Conservation (phyloP, 2,797 vertebrate species). For the Bradypodion pumilum region DNA sequence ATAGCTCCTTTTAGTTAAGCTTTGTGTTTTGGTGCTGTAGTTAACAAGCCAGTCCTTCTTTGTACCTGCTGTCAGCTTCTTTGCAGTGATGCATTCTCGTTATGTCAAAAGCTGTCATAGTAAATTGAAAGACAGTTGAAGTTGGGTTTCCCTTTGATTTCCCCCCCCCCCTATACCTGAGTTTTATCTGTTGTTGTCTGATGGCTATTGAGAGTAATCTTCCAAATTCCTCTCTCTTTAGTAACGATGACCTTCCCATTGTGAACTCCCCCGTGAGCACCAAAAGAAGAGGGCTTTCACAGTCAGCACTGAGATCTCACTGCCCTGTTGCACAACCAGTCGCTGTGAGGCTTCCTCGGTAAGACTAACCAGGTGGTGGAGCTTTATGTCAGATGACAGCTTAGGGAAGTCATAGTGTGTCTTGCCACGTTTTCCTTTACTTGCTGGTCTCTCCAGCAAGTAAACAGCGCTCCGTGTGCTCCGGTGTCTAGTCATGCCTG, state of each 20-base stretch:
- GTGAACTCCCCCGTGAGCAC: constrained; percentile 81
- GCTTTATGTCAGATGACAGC: background rate
- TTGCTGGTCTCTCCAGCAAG: background rate
- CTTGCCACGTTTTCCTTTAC: background rate
- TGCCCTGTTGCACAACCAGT: constrained; percentile 94
- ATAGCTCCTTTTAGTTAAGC: background rate
- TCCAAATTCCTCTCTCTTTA: constrained; percentile 46
- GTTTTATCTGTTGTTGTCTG: background rate
- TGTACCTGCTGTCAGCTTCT: background rate
- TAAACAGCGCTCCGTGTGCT: too few relatives aligned
- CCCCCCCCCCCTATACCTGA: too few relatives aligned
- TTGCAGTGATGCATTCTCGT: background rate
- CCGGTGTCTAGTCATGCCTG: too few relatives aligned
- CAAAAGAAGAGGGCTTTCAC: constrained; percentile 90
- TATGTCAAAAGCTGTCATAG: background rate
- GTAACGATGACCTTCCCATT: constrained; percentile 76
- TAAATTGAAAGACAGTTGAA: background rate
- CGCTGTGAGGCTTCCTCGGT: constrained; percentile 87
- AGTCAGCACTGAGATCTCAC: constrained; percentile 92
- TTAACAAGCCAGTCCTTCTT: background rate
- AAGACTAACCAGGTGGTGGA: constrained; percentile 42
- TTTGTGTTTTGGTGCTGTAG: background rate
- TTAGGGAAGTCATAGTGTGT: background rate
- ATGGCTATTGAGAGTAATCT: background rate
- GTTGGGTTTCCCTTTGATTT: too few relatives aligned